A percentile compares a stretch with the other conserved stretches of the same genome.
phyloP scores from a whole-genome alignment of 2,888 invertebrate genomes.

The Ophion obscuratus region DNA sequence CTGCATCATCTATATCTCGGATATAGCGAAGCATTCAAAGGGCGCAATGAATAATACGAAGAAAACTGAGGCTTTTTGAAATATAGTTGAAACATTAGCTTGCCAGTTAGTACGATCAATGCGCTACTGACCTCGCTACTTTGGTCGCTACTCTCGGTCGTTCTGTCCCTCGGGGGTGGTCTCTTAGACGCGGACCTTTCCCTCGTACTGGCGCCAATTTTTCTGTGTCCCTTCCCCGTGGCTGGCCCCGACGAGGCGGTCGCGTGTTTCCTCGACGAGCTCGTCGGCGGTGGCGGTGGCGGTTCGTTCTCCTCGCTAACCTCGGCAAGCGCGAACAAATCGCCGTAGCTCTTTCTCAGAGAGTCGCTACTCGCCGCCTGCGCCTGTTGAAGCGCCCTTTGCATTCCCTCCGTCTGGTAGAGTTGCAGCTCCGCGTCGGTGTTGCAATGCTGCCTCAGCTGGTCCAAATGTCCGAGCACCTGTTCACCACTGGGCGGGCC shows the following conservation, averaged over 20 bases:
- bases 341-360: slow-evolving; percentile 95
- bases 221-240: slow-evolving; percentile 76
- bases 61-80: not conserved
- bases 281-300: slow-evolving; percentile 86
- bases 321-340: slow-evolving; percentile 95
- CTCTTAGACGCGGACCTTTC: slow-evolving; percentile 79
- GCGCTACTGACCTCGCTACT: slow-evolving; percentile 89
- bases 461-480: slow-evolving; percentile 96
- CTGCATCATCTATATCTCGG: not conserved
- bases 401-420: slow-evolving; percentile 95
- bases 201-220: slow-evolving; percentile 78
- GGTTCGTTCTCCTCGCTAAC: slow-evolving; percentile 90
- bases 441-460: slow-evolving; percentile 91
- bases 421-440: slow-evolving; percentile 85
- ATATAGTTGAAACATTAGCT: not conserved
- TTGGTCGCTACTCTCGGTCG: slow-evolving; percentile 88
- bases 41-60: not conserved
- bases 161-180: slow-evolving; percentile 78
- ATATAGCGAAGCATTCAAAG: not conserved
- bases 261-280: slow-evolving; percentile 83
- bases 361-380: slow-evolving; percentile 95
- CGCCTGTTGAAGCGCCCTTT: slow-evolving; percentile 94
- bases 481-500: slow-evolving; percentile 92
- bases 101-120: not conserved
- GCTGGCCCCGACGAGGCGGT: slow-evolving; percentile 74